phyloP scores from a whole-genome alignment of 2,113 vertebrate genomes.

The Sinosuthora webbiana region DNA sequence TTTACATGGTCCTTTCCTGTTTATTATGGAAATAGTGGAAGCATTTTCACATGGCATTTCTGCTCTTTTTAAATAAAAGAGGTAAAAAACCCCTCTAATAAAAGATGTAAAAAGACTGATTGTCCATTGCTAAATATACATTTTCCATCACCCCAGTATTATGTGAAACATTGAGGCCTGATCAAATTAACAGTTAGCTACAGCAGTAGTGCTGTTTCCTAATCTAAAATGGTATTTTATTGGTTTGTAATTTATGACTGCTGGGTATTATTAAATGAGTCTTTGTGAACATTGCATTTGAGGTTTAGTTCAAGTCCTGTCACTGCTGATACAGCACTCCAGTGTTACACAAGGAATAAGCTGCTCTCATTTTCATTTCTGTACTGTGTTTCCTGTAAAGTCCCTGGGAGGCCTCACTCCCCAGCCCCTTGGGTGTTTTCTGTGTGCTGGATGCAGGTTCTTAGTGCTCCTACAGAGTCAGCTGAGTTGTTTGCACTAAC shows the following conservation, averaged over 20 bases:
- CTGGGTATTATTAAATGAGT: not conserved
- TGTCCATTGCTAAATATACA: accelerated
- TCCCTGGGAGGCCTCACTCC: not conserved
- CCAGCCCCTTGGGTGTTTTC: not conserved
- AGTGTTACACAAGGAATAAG: not conserved
- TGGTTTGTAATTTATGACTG: not conserved
- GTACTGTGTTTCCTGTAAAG: not conserved
- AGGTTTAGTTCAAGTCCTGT: not conserved
- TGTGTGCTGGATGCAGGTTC: not conserved
- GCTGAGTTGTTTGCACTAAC: not conserved
- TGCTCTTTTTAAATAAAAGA: not conserved
- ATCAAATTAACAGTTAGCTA: not conserved
- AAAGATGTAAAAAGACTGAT: not conserved
- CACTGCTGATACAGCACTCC: not conserved
- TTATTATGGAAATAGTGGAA: not conserved
- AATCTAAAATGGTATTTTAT: not conserved
- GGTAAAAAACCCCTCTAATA: not conserved
- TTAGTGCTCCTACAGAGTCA: not conserved
- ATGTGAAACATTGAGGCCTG: not conserved
- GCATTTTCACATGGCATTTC: not conserved
- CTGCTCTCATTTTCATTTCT: not conserved
- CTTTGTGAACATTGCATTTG: not conserved
- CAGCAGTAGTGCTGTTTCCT: not conserved
- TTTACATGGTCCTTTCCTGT: not conserved
- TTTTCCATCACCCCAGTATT: not conserved